phyloP scores from a whole-genome alignment of 92 coral and sea anemone species.

The Palythoa heliodiscus region DNA sequence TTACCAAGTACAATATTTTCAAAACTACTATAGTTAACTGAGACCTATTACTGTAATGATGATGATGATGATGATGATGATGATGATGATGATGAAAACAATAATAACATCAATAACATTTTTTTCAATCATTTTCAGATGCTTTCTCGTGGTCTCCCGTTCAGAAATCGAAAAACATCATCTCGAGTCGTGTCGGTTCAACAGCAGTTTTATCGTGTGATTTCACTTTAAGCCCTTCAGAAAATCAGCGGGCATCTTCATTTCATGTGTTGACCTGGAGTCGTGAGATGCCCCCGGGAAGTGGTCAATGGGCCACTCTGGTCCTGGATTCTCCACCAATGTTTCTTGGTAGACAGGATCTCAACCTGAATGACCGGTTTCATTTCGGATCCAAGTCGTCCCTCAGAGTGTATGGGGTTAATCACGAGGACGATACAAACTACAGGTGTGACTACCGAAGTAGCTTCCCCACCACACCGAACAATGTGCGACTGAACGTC shows the following conservation, averaged over 20 bases:
- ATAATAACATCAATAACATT: too few relatives aligned
- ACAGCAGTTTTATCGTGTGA: slow-evolving; percentile 59
- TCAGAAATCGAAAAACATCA: slow-evolving; percentile 46
- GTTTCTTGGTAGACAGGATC: slow-evolving; percentile 48
- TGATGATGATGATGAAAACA: too few relatives aligned
- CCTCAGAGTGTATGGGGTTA: slow-evolving; percentile 51
- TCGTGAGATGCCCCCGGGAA: slow-evolving; percentile 56
- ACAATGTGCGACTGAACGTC: slow-evolving; percentile 53
- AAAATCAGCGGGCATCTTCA: slow-evolving; percentile 40
- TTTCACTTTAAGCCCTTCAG: slow-evolving; percentile 49
- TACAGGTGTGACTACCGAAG: slow-evolving; percentile 74
- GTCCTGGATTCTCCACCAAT: slow-evolving; percentile 35
- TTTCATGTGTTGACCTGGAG: slow-evolving; percentile 62
- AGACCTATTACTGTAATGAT: too few relatives aligned
- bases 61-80: too few relatives aligned
- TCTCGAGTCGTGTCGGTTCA: slow-evolving; percentile 50
- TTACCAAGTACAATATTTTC: too few relatives aligned
- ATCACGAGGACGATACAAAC: slow-evolving; percentile 63
- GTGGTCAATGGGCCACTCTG: slow-evolving; percentile 61
- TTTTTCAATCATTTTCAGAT: slow-evolving; percentile 21
- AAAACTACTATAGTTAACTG: too few relatives aligned
- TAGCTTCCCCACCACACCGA: slow-evolving; percentile 73
- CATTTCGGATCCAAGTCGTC: slow-evolving; percentile 50
- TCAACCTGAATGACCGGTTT: slow-evolving; percentile 46
- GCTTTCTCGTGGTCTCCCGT: slow-evolving; percentile 61